Evolutionary conservation across 2,797 vertebrate genomes (phyloP).

Genomic region (Decapterus maruadsi): DNA sequence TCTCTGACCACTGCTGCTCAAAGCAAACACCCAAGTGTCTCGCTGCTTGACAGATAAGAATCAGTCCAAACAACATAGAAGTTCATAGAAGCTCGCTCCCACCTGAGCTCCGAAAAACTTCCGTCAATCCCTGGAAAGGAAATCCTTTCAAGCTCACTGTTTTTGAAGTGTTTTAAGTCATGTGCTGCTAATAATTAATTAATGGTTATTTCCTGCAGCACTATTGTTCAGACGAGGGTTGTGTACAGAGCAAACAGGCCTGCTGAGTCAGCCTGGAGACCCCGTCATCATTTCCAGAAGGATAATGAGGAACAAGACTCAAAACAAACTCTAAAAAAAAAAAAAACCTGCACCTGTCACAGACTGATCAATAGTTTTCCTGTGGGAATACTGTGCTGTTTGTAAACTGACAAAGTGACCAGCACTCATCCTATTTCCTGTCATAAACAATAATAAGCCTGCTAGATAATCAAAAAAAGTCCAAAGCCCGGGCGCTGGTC

Average conservation of each 20-base stretch:
- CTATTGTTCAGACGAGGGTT: slow-evolving; percentile 13
- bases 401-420: slow-evolving; percentile 43
- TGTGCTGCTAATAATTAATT: slow-evolving; percentile 31
- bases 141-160: slow-evolving; percentile 11
- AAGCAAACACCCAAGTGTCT: slow-evolving; percentile 73
- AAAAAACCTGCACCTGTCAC: slow-evolving; percentile 34
- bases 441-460: slow-evolving; percentile 61
- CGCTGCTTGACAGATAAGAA: slow-evolving; percentile 67
- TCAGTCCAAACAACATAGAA: slow-evolving; percentile 60
- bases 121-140: slow-evolving; percentile 32
- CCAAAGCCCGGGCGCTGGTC: slow-evolving; percentile 44
- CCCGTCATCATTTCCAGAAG: not conserved
- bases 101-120: slow-evolving; percentile 54
- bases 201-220: slow-evolving; percentile 22
- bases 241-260: slow-evolving; percentile 11
- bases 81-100: slow-evolving; percentile 45
- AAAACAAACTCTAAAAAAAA: slow-evolving; percentile 42
- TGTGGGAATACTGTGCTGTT: slow-evolving; percentile 51
- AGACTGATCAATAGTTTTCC: slow-evolving; percentile 67
- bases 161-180: slow-evolving; percentile 10
- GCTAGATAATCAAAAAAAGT: slow-evolving; percentile 67
- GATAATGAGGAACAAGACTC: slow-evolving; percentile 14
- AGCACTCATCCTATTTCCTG: slow-evolving; percentile 49
- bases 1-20: slow-evolving; percentile 60
- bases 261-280: not conserved